A percentile compares a stretch with the other conserved stretches of the same genome.
Conservation (phyloP, 2,888 invertebrate genomes). For the Elegia similella region DNA sequence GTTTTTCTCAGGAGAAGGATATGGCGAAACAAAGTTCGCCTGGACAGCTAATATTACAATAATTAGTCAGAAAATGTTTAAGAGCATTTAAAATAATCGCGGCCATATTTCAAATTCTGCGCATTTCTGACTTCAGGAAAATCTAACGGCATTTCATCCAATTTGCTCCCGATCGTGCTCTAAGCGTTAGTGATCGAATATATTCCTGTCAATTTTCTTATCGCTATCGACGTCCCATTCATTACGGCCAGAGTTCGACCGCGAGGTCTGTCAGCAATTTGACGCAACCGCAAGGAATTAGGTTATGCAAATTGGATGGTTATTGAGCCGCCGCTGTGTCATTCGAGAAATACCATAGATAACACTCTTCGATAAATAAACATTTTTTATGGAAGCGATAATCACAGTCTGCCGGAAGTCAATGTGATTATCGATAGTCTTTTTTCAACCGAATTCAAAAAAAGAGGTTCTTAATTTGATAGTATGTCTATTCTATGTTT, state of each 20-base stretch:
- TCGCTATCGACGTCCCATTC: slow-evolving; percentile 52
- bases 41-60: too few species aligned
- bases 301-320: slow-evolving; percentile 66
- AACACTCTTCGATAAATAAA: slow-evolving; percentile 41
- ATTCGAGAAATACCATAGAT: slow-evolving; percentile 52
- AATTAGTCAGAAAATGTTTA: too few species aligned
- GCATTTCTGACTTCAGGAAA: background rate
- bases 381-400: slow-evolving; percentile 1
- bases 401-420: slow-evolving; percentile 3
- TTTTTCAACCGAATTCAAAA: background rate
- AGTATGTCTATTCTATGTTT: too few species aligned
- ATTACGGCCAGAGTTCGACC: slow-evolving; percentile 45
- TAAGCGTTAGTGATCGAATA: slow-evolving; percentile 25
- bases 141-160: background rate
- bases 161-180: background rate
- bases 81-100: too few species aligned
- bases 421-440: slow-evolving; percentile 8
- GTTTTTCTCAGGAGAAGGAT: too few species aligned
- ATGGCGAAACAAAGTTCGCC: too few species aligned
- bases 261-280: slow-evolving; percentile 60
- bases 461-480: too few species aligned
- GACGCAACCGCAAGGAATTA: slow-evolving; percentile 62
- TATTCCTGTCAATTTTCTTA: slow-evolving; percentile 52
- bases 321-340: slow-evolving; percentile 52
- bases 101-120: background rate